phyloP scores from a whole-genome alignment of 2,113 vertebrate genomes.

The Nettapus auritus region DNA sequence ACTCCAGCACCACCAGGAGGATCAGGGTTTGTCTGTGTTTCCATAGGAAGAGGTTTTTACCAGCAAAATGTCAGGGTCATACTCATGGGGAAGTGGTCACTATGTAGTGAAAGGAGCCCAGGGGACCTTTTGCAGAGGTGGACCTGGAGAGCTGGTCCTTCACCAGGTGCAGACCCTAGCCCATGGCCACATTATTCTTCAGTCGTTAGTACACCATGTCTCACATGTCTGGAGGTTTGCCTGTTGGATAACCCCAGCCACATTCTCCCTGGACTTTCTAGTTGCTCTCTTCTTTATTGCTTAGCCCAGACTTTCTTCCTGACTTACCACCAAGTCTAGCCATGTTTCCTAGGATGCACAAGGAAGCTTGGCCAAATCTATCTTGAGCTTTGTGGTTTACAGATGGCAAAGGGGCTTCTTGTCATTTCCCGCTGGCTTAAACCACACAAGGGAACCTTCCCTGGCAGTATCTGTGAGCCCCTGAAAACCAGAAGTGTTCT shows the following conservation, averaged over 20 bases:
- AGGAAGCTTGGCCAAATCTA: not conserved
- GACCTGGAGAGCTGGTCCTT: not conserved
- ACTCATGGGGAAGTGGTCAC: not conserved
- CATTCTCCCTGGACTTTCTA: not conserved
- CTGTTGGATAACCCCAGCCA: not conserved
- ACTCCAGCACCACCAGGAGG: not conserved
- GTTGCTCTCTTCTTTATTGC: not conserved
- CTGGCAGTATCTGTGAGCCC: not conserved
- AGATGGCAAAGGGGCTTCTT: not conserved
- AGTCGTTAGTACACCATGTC: not conserved
- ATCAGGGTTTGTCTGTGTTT: not conserved
- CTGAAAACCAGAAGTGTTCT: not conserved
- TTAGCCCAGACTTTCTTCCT: not conserved
- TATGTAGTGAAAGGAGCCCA: rapidly evolving
- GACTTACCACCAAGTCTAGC: not conserved
- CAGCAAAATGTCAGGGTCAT: not conserved
- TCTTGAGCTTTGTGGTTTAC: not conserved
- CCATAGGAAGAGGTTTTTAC: conserved; percentile 20
- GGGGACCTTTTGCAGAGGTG: not conserved
- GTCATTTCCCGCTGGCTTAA: not conserved
- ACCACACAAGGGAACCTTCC: not conserved
- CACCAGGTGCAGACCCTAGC: not conserved
- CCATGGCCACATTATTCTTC: not conserved
- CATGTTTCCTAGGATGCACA: not conserved
- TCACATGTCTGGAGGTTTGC: not conserved